Evolutionary conservation across 53 echinoderm and acorn worm species (phyloP).

Genomic region (Apostichopus leukothele): DNA sequence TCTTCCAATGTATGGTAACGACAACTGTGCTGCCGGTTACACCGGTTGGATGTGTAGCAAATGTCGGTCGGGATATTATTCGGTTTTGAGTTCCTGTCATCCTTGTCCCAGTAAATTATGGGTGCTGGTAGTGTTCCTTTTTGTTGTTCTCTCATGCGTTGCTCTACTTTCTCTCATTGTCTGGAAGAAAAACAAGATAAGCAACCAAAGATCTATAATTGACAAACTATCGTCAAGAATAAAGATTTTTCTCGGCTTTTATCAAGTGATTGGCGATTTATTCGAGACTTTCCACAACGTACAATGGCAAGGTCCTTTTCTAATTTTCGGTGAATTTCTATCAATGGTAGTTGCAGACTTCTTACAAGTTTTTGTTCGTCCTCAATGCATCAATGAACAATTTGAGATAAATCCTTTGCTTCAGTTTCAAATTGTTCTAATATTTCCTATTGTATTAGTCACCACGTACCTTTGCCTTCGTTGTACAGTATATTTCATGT

Average conservation of each 20-base stretch:
- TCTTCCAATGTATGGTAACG: not conserved
- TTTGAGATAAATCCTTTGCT: not conserved
- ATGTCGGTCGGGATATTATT: not conserved
- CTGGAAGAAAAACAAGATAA: not conserved
- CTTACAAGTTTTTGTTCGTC: not conserved
- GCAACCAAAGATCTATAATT: not conserved
- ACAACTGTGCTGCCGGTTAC: not conserved
- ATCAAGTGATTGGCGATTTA: conserved; percentile 7
- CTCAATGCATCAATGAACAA: not conserved
- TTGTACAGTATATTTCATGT: not conserved
- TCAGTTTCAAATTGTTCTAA: not conserved
- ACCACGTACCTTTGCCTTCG: not conserved
- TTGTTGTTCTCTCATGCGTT: not conserved
- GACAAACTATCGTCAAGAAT: not conserved
- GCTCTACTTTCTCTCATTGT: not conserved
- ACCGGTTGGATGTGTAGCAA: conserved; percentile 22
- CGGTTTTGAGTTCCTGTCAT: not conserved
- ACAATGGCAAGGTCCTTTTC: not conserved
- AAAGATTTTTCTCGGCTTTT: not conserved
- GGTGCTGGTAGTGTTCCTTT: not conserved
- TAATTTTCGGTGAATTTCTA: not conserved
- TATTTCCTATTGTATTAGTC: not conserved
- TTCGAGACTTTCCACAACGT: not conserved
- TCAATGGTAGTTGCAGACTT: not conserved
- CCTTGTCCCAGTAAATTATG: not conserved